Evolutionary conservation across 2,113 vertebrate genomes (phyloP), one percentile per base, ranked within the genome.

Genomic region (Symphodus melops): DNA sequence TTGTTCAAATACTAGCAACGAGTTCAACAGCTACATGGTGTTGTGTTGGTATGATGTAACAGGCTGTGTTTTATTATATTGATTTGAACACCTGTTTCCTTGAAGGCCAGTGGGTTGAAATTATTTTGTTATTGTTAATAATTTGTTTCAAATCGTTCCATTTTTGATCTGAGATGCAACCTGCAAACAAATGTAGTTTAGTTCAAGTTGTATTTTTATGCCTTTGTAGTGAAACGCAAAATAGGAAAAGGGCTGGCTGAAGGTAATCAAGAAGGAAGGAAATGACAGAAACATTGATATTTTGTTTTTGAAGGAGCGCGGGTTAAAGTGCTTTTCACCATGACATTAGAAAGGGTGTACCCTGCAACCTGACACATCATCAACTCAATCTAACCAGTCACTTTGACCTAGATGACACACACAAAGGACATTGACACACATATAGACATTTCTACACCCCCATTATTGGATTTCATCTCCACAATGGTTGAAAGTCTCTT

Each of bases 351-450:
- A 72, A 67, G 88, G 90, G 77, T 49, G 82, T 82, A 67, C 82
- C 61, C 56, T 72, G 90, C 83, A 93, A 93, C 68, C 72, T 51
- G 79, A 93, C 57, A 81, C 87, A 62, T 14, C 13, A 33, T 60
- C 69, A 59, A 90, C 66, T 77, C 52, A 61, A 71, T 78, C 74
- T 54, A 77, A 63, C 58, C 64, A 11, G 53, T 28, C 55, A 75
- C 71, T 75, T 46, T 71, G 73, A 64, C 81, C 83, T 69, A 80
- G 36, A 83, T 86, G 70, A 73, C 62, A 76, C 58, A 56, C 52
- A 48, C 23, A 49, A 8, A 62, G 14, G 39, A 42, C 33, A 25
- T 9, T 36, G 28, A 75, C 46, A 33, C 51, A 67, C 58, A 68
- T 52, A 36, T 44, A 59, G 20, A 52, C 1, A 59, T 70, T 70